Evolutionary conservation across 1,140 invertebrate species (phyloP).

Genomic region (Formica selysi): DNA sequence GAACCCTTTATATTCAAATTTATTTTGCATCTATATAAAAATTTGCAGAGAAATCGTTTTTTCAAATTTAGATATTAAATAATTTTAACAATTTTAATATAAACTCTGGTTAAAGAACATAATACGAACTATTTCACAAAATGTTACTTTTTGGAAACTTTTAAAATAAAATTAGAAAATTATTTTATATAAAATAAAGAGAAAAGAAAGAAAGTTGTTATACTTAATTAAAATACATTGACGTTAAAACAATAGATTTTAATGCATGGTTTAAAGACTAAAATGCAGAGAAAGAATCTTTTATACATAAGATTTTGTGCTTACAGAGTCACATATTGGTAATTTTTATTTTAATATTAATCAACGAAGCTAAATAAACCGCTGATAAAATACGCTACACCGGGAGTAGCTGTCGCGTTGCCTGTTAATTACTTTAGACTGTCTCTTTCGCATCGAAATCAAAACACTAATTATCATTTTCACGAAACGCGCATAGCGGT

Average conservation of each 20-base stretch:
- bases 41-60: neutral
- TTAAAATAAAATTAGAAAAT: neutral
- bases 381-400: neutral
- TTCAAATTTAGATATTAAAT: conserved; percentile 1
- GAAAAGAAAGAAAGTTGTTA: neutral
- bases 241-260: neutral
- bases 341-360: neutral
- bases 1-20: neutral
- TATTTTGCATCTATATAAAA: neutral
- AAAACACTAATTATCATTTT: conserved; percentile 44
- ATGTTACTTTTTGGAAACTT: neutral
- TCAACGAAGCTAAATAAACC: neutral
- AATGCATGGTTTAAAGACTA: neutral
- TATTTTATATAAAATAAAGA: neutral
- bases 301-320: neutral
- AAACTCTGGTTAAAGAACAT: neutral
- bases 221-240: neutral
- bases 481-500: conserved; percentile 29
- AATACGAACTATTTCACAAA: conserved; percentile 10
- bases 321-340: too few species aligned
- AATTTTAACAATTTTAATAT: conserved; percentile 22
- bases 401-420: neutral
- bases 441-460: neutral
- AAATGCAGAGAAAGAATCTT: neutral
- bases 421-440: neutral